These are phyloP conservation scores for Misgurnus mizolepis DNA, from an alignment of 2,113 vertebrate genomes.

Conservation along the genomic window DNA sequence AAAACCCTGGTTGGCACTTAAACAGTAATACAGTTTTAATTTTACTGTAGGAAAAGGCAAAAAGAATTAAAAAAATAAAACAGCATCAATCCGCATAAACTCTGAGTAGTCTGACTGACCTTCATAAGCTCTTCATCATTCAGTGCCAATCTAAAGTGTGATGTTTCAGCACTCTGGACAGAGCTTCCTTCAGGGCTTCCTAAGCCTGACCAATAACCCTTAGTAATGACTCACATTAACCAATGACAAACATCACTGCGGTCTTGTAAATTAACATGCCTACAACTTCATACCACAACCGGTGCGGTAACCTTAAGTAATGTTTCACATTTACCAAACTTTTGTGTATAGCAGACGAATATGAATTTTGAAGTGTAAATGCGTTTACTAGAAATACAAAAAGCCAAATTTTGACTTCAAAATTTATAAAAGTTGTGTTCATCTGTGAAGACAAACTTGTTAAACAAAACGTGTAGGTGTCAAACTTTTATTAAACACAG, in stretches of 20 bases:
- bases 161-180: constrained; percentile 65
- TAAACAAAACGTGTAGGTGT: too few species aligned
- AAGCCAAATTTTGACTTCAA: too few species aligned
- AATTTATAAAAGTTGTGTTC: too few species aligned
- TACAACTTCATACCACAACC: too few species aligned
- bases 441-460: too few species aligned
- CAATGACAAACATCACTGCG: not conserved
- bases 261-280: too few species aligned
- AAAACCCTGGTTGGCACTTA: not conserved
- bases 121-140: not conserved
- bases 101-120: not conserved
- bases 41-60: not conserved
- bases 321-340: too few species aligned
- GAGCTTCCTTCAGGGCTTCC: constrained; percentile 39
- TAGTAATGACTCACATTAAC: not conserved
- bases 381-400: too few species aligned
- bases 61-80: not conserved
- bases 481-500: too few species aligned
- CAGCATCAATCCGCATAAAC: not conserved
- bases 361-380: too few species aligned
- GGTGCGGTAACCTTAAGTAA: too few species aligned
- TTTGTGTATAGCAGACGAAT: too few species aligned
- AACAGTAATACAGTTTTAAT: not conserved
- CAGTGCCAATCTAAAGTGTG: constrained; percentile 18
- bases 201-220: constrained; percentile 13